Percentiles rank a stretch among this genome's conserved stretches.
These are phyloP conservation scores for Nemapogon koenigi DNA, from an alignment of 2,888 invertebrate genomes.

Conservation along the genomic window DNA sequence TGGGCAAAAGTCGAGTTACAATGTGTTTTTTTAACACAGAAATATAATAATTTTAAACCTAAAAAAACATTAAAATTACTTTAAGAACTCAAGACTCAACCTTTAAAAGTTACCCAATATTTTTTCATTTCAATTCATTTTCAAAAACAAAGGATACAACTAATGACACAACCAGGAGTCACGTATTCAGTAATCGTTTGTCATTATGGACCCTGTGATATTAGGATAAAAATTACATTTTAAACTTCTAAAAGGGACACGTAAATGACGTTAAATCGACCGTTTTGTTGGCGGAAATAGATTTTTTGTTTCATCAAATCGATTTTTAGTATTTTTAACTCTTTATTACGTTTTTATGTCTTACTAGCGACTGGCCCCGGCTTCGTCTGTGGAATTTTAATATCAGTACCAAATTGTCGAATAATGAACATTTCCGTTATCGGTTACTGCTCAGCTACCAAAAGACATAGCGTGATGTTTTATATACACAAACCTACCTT, in stretches of 20 bases:
- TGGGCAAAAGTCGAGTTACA: no score
- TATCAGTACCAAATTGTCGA: no score
- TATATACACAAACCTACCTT: no score
- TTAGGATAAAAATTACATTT: conserved; percentile 41
- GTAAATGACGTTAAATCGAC: conserved; percentile 46
- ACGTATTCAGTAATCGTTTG: conserved; percentile 41
- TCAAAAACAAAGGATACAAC: conserved; percentile 25
- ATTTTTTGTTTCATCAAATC: conserved; percentile 35
- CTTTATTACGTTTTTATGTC: no score
- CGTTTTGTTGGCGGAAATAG: conserved; percentile 47
- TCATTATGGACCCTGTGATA: conserved; percentile 37
- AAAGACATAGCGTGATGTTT: no score
- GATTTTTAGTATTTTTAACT: no score
- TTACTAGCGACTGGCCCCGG: no score
- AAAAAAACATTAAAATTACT: neutral
- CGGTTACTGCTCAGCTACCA: no score
- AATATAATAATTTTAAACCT: no score
- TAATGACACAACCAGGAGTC: conserved; percentile 52
- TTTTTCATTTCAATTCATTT: conserved; percentile 4
- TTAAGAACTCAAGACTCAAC: neutral
- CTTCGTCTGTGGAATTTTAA: no score
- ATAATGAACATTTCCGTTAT: no score
- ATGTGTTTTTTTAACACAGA: no score
- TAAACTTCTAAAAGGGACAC: conserved; percentile 36
- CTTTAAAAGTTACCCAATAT: neutral